A percentile compares a stretch with the other conserved stretches of the same genome.
Evolutionary conservation across 2,888 invertebrate species (phyloP).

Genomic region (Megalurothrips usitatus): DNA sequence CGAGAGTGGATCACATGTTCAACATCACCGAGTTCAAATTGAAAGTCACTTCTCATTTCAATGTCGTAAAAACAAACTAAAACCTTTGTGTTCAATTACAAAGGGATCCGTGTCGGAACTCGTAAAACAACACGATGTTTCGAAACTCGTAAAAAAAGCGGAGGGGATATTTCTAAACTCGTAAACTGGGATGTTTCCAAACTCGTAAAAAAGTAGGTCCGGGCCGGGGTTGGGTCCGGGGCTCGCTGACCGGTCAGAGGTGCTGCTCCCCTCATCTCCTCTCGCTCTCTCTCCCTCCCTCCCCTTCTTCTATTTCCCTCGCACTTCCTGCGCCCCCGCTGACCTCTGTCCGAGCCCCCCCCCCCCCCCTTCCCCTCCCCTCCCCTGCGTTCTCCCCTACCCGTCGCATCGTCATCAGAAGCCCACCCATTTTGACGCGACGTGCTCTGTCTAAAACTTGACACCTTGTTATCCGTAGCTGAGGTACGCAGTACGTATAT

Average conservation of each 20-base stretch:
- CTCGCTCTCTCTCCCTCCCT: not conserved
- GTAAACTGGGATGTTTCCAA: constrained; percentile 26
- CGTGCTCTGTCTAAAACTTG: not conserved
- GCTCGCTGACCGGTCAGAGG: constrained; percentile 23
- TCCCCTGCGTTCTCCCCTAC: not conserved
- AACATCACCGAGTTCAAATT: constrained; percentile 20
- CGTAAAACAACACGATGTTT: constrained; percentile 26
- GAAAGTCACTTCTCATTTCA: constrained; percentile 26
- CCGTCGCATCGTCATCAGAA: not conserved
- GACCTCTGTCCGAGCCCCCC: not conserved
- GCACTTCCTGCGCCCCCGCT: not conserved
- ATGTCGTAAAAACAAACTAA: constrained; percentile 27
- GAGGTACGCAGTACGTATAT: too few species aligned
- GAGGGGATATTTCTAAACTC: constrained; percentile 25
- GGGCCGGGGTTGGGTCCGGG: constrained; percentile 14
- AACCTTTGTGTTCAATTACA: constrained; percentile 26
- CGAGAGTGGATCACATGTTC: constrained; percentile 1
- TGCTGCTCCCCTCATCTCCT: not conserved
- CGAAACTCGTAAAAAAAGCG: constrained; percentile 26
- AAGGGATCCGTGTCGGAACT: constrained; percentile 25
- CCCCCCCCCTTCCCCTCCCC: not conserved
- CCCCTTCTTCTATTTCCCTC: not conserved
- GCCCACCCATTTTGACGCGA: not conserved
- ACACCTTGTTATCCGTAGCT: not conserved
- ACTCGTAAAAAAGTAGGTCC: constrained; percentile 26